Evolutionary conservation across 2,888 invertebrate species (phyloP).

Genomic region (Cantharis rustica): DNA sequence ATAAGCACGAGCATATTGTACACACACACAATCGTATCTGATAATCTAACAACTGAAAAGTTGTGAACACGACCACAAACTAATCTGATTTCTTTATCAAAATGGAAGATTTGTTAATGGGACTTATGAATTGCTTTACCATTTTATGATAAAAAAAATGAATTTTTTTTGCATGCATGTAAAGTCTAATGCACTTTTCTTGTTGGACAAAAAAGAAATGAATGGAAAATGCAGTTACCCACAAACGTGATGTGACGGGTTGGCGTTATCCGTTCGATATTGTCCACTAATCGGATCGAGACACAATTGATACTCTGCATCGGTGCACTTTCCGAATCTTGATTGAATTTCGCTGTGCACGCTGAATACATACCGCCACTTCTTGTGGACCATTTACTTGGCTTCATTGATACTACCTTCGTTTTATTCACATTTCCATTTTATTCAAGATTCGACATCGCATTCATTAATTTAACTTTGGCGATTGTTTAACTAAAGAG

Average conservation of each 20-base stretch:
- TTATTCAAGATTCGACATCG: neutral
- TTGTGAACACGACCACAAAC: neutral
- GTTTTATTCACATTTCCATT: slow-evolving; percentile 8
- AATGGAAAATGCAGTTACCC: slow-evolving; percentile 27
- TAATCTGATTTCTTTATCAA: neutral
- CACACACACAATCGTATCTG: neutral
- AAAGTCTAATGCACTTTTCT: slow-evolving; percentile 26
- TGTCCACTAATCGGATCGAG: slow-evolving; percentile 30
- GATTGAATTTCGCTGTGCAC: slow-evolving; percentile 27
- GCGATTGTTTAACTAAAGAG: neutral
- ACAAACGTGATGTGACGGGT: slow-evolving; percentile 27
- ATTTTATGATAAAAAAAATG: neutral
- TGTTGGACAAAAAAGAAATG: slow-evolving; percentile 25
- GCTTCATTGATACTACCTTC: slow-evolving; percentile 3
- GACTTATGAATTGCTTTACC: neutral
- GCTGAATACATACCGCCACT: slow-evolving; percentile 26
- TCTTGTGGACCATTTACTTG: slow-evolving; percentile 16
- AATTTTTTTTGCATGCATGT: neutral
- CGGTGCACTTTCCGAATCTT: slow-evolving; percentile 15
- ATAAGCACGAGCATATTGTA: neutral
- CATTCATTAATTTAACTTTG: neutral
- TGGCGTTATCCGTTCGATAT: slow-evolving; percentile 21
- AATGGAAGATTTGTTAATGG: neutral
- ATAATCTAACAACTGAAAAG: neutral
- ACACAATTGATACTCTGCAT: slow-evolving; percentile 27